A percentile compares a stretch with the other conserved stretches of the same genome.
These are phyloP conservation scores for Chloroclysta siterata DNA, from an alignment of 2,888 invertebrate genomes.

Conservation along the genomic window DNA sequence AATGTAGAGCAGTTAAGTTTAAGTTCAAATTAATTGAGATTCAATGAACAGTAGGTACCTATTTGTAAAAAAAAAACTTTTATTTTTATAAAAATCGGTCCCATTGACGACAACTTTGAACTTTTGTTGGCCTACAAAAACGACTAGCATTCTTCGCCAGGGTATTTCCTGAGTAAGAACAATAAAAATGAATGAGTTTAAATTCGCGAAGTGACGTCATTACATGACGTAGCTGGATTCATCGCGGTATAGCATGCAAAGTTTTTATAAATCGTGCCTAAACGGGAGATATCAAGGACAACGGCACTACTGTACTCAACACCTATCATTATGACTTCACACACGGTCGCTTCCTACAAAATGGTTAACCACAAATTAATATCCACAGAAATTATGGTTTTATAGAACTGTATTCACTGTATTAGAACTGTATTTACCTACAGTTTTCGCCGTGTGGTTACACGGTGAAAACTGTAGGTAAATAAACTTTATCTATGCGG, in stretches of 20 bases:
- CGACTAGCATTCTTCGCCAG: background rate
- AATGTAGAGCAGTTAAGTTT: too few relatives aligned
- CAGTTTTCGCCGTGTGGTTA: too few relatives aligned
- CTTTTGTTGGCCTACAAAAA: background rate
- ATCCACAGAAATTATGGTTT: background rate
- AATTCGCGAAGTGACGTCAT: background rate
- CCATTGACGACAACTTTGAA: background rate
- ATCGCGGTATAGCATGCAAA: slow-evolving; percentile 15
- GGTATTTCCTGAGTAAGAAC: background rate
- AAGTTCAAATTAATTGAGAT: too few relatives aligned
- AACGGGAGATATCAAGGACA: slow-evolving; percentile 21
- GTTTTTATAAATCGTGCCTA: slow-evolving; percentile 19
- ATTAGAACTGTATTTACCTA: too few relatives aligned
- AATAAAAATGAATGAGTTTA: slow-evolving; percentile 1
- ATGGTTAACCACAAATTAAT: background rate
- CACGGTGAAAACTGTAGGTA: too few relatives aligned
- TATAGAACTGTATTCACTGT: background rate
- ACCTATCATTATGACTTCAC: slow-evolving; percentile 11
- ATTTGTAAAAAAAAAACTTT: too few relatives aligned
- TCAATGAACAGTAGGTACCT: too few relatives aligned
- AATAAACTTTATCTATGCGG: too few relatives aligned
- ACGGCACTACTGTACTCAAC: slow-evolving; percentile 8
- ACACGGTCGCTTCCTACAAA: slow-evolving; percentile 12
- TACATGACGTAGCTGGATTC: slow-evolving; percentile 13
- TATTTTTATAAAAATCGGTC: background rate